phyloP scores from a whole-genome alignment of 2,113 vertebrate genomes.

The Macaca mulatta region DNA sequence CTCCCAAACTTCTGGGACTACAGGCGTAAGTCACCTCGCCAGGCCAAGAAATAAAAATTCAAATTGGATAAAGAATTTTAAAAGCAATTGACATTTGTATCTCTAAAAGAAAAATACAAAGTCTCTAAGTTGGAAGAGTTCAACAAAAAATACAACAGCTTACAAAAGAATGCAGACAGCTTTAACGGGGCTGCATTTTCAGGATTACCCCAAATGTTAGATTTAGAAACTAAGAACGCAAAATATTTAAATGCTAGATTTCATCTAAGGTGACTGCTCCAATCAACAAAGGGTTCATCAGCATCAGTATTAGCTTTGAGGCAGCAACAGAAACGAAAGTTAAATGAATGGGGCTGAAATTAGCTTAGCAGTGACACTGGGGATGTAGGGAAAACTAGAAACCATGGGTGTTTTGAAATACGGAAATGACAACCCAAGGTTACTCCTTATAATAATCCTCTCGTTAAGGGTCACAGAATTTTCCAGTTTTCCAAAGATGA shows the following conservation, averaged over 20 bases:
- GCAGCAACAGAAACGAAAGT: not conserved
- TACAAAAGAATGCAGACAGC: not conserved
- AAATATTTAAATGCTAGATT: not conserved
- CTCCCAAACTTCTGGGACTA: too few relatives aligned
- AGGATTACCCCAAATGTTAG: not conserved
- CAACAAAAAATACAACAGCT: not conserved
- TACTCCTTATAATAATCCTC: not conserved
- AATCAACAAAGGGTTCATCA: not conserved
- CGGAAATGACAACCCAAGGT: not conserved
- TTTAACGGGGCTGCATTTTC: not conserved
- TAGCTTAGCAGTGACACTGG: not conserved
- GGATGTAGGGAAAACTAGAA: not conserved
- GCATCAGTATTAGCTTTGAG: not conserved
- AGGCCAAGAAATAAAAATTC: not conserved
- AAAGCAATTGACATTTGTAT: not conserved
- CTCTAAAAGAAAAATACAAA: conserved; percentile 7
- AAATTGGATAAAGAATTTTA: not conserved
- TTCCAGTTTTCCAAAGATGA: not conserved
- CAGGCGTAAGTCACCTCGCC: too few relatives aligned
- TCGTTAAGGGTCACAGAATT: not conserved
- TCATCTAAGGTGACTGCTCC: rapidly evolving
- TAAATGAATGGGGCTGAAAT: not conserved
- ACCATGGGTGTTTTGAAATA: not conserved
- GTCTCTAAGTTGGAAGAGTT: not conserved
- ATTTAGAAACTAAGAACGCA: not conserved